Conservation (phyloP, 2,888 invertebrate genomes). For the Scaptomyza caliginosa region DNA sequence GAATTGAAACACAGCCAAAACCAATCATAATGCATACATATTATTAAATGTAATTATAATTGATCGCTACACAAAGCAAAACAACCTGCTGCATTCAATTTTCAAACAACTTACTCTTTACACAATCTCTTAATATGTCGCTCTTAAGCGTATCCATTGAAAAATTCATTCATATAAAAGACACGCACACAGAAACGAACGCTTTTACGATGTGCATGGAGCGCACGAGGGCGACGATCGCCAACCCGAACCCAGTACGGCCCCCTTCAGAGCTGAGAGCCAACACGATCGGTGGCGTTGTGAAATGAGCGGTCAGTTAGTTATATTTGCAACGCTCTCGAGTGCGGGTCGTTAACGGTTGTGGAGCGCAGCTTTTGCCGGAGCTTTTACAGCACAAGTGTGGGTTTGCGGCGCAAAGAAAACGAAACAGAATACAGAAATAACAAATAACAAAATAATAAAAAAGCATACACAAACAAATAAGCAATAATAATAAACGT, state of each 20-base stretch:
- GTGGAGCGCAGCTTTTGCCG: conserved; percentile 46
- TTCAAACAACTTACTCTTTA: conserved; percentile 32
- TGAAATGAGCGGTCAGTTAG: conserved; percentile 64
- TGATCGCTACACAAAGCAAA: conserved; percentile 38
- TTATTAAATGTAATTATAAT: conserved; percentile 36
- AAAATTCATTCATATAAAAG: conserved; percentile 67
- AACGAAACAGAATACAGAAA: conserved; percentile 8
- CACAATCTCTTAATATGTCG: conserved; percentile 25
- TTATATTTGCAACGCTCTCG: conserved; percentile 72
- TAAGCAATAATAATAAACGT: conserved; percentile 66
- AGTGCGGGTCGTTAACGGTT: conserved; percentile 65
- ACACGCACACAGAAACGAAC: conserved; percentile 8
- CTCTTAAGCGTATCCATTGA: conserved; percentile 33
- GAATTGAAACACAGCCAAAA: conserved; percentile 30
- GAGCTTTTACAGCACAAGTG: conserved; percentile 32
- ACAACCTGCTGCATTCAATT: conserved; percentile 50
- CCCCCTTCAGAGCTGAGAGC: conserved; percentile 30
- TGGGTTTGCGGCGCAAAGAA: conserved; percentile 13
- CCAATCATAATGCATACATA: conserved; percentile 13
- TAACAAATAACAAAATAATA: conserved; percentile 10
- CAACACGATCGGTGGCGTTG: conserved; percentile 31
- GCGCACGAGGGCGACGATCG: conserved; percentile 18
- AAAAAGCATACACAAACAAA: conserved; percentile 31
- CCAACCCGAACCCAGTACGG: conserved; percentile 29
- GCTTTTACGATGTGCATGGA: conserved; percentile 39